Conservation (phyloP, 2,113 vertebrate genomes). For the Aptenodytes forsteri region DNA sequence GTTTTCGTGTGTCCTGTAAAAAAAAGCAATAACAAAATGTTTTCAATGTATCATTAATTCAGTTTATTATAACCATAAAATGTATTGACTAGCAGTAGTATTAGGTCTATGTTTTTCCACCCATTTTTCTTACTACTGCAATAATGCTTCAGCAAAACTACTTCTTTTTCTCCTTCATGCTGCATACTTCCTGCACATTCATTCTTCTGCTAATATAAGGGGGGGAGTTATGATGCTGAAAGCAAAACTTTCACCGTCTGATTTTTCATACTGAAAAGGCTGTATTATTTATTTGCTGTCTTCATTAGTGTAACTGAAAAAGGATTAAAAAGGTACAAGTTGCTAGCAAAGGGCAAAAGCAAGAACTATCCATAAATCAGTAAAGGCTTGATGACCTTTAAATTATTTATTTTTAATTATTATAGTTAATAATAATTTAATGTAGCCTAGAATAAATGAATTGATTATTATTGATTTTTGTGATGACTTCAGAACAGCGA, state of each 20-base stretch:
- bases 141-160: slow-evolving; percentile 6
- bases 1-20: not conserved
- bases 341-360: slow-evolving; percentile 5
- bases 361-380: slow-evolving; percentile 20
- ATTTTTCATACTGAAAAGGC: not conserved
- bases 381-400: slow-evolving; percentile 3
- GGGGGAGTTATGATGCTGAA: not conserved
- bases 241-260: slow-evolving; percentile 2
- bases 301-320: not conserved
- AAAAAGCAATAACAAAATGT: not conserved
- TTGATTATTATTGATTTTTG: slow-evolving; percentile 59
- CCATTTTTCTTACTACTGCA: not conserved
- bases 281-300: slow-evolving; percentile 10
- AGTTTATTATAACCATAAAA: slow-evolving; percentile 45
- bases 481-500: slow-evolving; percentile 54
- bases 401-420: slow-evolving; percentile 63
- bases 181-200: not conserved
- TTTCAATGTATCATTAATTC: slow-evolving; percentile 51
- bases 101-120: not conserved
- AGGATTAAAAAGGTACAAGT: not conserved
- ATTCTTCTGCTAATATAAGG: not conserved
- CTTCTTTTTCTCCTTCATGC: not conserved
- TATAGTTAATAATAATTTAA: slow-evolving; percentile 61
- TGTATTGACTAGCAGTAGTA: not conserved
- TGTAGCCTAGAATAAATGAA: slow-evolving; percentile 54